phyloP scores from a whole-genome alignment of 2,797 vertebrate genomes.

The Gymnothorax reevesii region DNA sequence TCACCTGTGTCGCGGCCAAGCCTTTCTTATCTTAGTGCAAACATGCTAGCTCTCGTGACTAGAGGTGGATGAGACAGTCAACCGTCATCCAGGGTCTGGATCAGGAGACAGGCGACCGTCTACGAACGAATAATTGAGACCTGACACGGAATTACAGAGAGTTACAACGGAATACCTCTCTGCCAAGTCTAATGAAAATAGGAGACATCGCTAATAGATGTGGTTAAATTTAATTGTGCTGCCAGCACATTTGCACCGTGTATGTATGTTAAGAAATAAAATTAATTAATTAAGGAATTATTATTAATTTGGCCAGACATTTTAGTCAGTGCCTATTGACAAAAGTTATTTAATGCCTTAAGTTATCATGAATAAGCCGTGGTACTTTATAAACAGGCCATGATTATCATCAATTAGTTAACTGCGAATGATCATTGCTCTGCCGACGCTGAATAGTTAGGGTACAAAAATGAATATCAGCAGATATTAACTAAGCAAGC shows the following conservation, averaged over 20 bases:
- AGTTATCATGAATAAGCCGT: too few species aligned
- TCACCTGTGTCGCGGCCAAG: background rate
- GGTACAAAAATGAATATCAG: too few species aligned
- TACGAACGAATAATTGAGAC: background rate
- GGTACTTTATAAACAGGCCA: too few species aligned
- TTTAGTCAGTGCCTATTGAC: too few species aligned
- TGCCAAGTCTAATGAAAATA: background rate
- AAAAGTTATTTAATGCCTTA: too few species aligned
- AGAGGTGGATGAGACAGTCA: background rate
- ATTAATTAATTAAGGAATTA: background rate
- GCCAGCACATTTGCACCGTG: background rate
- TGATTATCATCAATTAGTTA: too few species aligned
- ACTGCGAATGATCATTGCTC: too few species aligned
- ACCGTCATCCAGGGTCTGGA: background rate
- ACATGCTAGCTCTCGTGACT: background rate
- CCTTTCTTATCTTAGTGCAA: constrained; percentile 6
- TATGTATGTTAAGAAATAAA: background rate
- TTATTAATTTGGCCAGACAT: background rate
- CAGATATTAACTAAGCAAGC: too few species aligned
- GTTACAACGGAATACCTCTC: background rate
- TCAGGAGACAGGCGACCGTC: background rate
- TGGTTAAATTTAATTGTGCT: background rate
- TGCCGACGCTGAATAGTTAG: too few species aligned
- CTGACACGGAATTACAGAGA: too few species aligned
- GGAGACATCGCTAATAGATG: background rate